These are phyloP conservation scores for Xenops minutus DNA, from an alignment of 2,797 vertebrate species.

Conservation along the genomic window DNA sequence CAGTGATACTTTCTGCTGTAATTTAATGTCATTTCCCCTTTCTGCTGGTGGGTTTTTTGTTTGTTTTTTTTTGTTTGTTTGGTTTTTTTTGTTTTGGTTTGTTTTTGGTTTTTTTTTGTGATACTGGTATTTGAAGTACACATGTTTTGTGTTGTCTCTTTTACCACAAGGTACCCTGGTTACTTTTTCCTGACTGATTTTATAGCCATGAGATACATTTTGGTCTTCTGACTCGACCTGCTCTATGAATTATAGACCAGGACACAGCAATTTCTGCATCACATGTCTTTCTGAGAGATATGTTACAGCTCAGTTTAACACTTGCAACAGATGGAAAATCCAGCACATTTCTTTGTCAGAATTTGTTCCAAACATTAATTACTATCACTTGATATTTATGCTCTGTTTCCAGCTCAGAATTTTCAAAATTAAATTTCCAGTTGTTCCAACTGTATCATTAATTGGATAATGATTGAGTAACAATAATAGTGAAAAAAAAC, in stretches of 20 bases:
- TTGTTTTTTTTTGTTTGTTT: too few species aligned
- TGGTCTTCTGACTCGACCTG: background rate
- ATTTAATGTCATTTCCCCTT: background rate
- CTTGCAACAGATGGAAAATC: slow-evolving; percentile 10
- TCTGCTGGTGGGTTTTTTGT: too few species aligned
- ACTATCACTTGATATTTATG: background rate
- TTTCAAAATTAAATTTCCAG: slow-evolving; percentile 7
- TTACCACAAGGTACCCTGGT: background rate
- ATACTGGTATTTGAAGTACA: background rate
- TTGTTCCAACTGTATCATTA: background rate
- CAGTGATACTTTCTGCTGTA: background rate
- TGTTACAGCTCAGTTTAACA: background rate
- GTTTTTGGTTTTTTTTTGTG: background rate
- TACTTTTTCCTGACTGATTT: background rate
- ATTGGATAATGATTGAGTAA: background rate
- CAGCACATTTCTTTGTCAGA: background rate
- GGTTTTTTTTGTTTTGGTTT: too few species aligned
- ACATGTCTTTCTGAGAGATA: background rate
- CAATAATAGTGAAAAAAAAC: background rate
- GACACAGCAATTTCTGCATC: background rate
- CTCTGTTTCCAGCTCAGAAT: background rate
- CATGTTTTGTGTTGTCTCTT: background rate
- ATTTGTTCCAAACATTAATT: slow-evolving; percentile 20
- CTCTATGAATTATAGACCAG: background rate
- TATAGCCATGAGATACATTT: background rate